A percentile compares a stretch with the other conserved stretches of the same genome.
Conservation (phyloP, 2,113 vertebrate species). For the Vidua macroura region DNA sequence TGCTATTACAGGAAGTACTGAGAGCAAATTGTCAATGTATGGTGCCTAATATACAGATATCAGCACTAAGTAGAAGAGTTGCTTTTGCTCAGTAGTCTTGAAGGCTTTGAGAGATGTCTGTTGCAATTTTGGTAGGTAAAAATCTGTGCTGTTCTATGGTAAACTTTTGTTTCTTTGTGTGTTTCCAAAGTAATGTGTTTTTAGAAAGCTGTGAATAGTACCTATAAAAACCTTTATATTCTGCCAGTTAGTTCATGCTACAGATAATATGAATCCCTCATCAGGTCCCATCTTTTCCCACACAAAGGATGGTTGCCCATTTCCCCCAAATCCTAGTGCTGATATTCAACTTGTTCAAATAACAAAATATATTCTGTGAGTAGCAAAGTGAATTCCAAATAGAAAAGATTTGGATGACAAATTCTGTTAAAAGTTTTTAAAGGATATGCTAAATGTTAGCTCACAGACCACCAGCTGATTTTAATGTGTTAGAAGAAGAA, state of each 20-base stretch:
- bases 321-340: not conserved
- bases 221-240: not conserved
- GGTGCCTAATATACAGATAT: not conserved
- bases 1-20: not conserved
- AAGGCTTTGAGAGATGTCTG: not conserved
- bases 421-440: not conserved
- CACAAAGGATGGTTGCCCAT: not conserved
- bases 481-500: not conserved
- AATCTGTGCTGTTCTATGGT: not conserved
- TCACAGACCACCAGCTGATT: not conserved
- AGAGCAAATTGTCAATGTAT: not conserved
- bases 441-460: not conserved
- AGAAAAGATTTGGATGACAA: not conserved
- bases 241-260: not conserved
- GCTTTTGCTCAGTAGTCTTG: not conserved
- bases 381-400: not conserved
- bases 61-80: not conserved
- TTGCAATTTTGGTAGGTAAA: not conserved
- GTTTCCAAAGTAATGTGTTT: not conserved
- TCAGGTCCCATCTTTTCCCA: not conserved
- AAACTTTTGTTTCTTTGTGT: not conserved
- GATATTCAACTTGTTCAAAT: not conserved
- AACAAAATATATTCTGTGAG: not conserved
- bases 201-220: not conserved
- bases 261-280: not conserved